Conservation (phyloP, 2,888 invertebrate genomes). For the Lymantria dispar region DNA sequence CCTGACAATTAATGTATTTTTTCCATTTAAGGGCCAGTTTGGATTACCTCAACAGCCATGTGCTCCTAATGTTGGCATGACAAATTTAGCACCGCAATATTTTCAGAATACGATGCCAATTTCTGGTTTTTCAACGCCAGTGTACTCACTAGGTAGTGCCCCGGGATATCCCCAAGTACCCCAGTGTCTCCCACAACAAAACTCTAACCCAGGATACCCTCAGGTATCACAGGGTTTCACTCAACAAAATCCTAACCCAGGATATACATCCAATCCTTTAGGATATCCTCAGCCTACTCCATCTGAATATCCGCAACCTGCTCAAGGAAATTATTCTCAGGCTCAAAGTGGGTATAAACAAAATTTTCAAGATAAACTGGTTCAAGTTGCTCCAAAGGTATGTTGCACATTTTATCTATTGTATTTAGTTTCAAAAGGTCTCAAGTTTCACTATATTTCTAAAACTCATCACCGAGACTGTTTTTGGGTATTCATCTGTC, state of each 20-base stretch:
- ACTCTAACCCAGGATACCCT: slow-evolving; percentile 34
- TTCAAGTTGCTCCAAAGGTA: too few species aligned
- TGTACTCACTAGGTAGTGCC: slow-evolving; percentile 59
- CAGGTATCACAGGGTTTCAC: slow-evolving; percentile 50
- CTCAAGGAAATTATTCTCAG: slow-evolving; percentile 24
- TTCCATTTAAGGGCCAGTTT: slow-evolving; percentile 80
- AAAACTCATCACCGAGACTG: too few species aligned
- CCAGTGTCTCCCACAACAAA: slow-evolving; percentile 57
- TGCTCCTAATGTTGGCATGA: slow-evolving; percentile 74
- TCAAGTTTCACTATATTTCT: too few species aligned
- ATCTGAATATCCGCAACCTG: slow-evolving; percentile 28
- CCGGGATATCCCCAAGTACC: slow-evolving; percentile 47
- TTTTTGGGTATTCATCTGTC: too few species aligned
- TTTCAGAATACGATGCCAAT: slow-evolving; percentile 76
- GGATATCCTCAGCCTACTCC: slow-evolving; percentile 43
- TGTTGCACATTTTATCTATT: too few species aligned
- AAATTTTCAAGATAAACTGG: too few species aligned
- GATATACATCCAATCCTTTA: slow-evolving; percentile 11
- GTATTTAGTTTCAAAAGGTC: too few species aligned
- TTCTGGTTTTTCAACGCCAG: slow-evolving; percentile 68
- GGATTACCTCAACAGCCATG: slow-evolving; percentile 78
- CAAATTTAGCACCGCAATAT: slow-evolving; percentile 73
- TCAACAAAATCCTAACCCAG: slow-evolving; percentile 43
- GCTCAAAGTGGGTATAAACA: too few species aligned
- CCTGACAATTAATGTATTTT: slow-evolving; percentile 49